Base-by-base conservation (phyloP, 2,113 vertebrate species). In the Amphilophus citrinellus region DNA sequence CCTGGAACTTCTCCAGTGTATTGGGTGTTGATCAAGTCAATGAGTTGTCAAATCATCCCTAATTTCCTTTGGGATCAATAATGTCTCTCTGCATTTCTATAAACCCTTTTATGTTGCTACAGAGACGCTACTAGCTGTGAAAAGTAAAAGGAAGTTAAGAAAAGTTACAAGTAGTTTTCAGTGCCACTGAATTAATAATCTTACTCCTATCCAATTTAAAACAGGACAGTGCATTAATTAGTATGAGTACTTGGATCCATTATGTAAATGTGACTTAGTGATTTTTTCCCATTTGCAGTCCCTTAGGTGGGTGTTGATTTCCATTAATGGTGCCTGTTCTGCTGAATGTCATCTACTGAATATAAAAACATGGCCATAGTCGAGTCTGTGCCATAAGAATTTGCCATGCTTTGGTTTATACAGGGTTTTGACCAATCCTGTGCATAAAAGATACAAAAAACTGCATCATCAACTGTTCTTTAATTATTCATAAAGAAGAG, bases 101-200 rank as follows among this genome's bases (percentile, higher is more conserved):
- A 3, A 56, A 71, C 24, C 2, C 10, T 71, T n/a, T 56, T 18
- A 73, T 47, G 47, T 32, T 56, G 27, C 27, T 1, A 35, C 13
- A 73, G 68, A 73, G 47, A 73, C 56, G 68, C 68, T 73, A 35
- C 27, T 3, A 32, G 18, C 68, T 73, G 17, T 73, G 68, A 73
- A 30, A 73, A 73, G 27, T 30, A 71, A 44, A 71, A 71, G 22
- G 42, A 71, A 44, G 50, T 50, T 50, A 71, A 50, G 24, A 30
- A 71, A 57, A 57, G 3, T 20, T n/a, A n/a, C 20, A 71, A 0
- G 17, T 32, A 56, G 47, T 47, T 73, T 56, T 73, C 68, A 73
- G 18, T 6, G 8, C 27, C 47, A 35, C 27, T 73, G 7, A 56
- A 73, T 73, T 56, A 73, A 73, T 35, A 9, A 56, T 73, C 27